These are phyloP conservation scores for Lampris incognitus DNA, from an alignment of 2,113 vertebrate genomes.

Conservation along the genomic window DNA sequence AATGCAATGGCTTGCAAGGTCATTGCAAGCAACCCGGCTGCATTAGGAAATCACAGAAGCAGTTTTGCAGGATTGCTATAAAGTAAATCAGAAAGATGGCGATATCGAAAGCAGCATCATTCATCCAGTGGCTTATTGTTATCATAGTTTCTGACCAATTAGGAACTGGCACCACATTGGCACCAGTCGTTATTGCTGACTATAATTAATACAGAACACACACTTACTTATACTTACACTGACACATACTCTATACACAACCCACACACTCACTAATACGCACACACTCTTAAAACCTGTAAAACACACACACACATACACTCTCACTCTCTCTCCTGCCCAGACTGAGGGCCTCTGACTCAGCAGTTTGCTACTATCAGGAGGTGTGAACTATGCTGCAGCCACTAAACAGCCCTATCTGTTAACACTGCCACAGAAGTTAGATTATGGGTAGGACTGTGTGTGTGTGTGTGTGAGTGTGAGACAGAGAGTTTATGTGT, in stretches of 20 bases:
- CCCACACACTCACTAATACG: background rate
- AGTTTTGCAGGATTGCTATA: too few species aligned
- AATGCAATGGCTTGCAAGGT: too few species aligned
- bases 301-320: slow-evolving; percentile 38
- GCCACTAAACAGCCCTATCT: slow-evolving; percentile 75
- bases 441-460: slow-evolving; percentile 57
- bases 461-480: slow-evolving; percentile 35
- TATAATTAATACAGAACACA: background rate
- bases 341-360: slow-evolving; percentile 61
- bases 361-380: slow-evolving; percentile 72
- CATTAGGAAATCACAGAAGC: too few species aligned
- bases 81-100: too few species aligned
- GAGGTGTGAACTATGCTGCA: slow-evolving; percentile 63
- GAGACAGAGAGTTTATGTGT: background rate
- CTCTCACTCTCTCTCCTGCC: slow-evolving; percentile 34
- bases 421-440: slow-evolving; percentile 71
- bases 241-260: background rate
- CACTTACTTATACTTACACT: background rate
- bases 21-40: too few species aligned
- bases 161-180: too few species aligned
- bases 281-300: background rate
- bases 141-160: slow-evolving; percentile 37
- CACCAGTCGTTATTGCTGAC: too few species aligned
- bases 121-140: background rate
- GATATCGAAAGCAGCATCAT: too few species aligned